These are phyloP conservation scores for Hippocampus zosterae DNA, from an alignment of 2,113 vertebrate species.

Conservation along the genomic window DNA sequence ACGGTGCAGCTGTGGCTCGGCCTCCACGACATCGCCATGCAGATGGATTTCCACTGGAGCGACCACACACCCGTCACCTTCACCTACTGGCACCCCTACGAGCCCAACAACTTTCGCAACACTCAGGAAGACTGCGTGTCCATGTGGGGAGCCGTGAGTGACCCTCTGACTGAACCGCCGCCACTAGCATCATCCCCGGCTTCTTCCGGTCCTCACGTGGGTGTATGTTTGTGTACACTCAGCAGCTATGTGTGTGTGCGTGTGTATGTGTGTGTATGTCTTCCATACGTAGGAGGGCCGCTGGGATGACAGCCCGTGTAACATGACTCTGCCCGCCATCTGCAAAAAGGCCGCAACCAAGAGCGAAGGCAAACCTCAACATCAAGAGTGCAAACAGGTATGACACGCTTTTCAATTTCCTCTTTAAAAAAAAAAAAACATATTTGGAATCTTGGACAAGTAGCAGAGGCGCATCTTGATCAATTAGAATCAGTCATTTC, in stretches of 20 bases:
- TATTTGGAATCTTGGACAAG: neutral
- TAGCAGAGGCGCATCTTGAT: neutral
- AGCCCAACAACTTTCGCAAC: slow-evolving; percentile 96
- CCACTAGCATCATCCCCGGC: no score
- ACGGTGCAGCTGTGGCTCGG: slow-evolving; percentile 94
- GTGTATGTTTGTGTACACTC: slow-evolving; percentile 26
- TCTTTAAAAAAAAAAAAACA: neutral
- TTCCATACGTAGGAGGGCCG: slow-evolving; percentile 81
- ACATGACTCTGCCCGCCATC: slow-evolving; percentile 89
- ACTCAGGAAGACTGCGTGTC: slow-evolving; percentile 92
- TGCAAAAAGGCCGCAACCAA: slow-evolving; percentile 88
- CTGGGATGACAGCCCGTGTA: slow-evolving; percentile 97
- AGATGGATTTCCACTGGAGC: slow-evolving; percentile 98
- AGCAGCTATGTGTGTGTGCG: slow-evolving; percentile 41
- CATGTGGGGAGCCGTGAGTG: slow-evolving; percentile 91
- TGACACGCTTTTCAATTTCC: neutral
- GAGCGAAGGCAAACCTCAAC: slow-evolving; percentile 77
- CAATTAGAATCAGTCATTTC: neutral
- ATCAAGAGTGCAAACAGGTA: slow-evolving; percentile 89
- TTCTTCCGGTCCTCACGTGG: neutral
- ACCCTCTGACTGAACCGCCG: neutral
- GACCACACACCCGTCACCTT: slow-evolving; percentile 89
- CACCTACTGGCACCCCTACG: slow-evolving; percentile 93
- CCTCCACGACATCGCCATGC: slow-evolving; percentile 87
- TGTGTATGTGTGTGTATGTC: slow-evolving; percentile 32